Conservation (phyloP, 2,797 vertebrate species). For the Brotula barbata region DNA sequence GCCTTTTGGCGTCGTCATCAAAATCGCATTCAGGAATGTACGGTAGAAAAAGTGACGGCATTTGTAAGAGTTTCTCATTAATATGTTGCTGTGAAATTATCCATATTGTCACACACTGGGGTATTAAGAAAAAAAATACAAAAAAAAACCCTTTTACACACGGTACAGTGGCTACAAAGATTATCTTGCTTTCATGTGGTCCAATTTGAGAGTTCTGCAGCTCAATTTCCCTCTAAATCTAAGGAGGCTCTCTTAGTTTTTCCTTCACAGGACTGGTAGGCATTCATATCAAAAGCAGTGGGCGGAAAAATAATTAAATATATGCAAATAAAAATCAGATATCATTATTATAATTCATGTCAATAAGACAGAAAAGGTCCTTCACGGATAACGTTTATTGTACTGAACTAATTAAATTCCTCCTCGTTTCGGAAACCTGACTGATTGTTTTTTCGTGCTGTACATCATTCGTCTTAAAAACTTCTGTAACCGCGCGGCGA, state of each 20-base stretch:
- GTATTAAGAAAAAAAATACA: conserved; percentile 35
- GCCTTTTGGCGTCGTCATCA: conserved; percentile 30
- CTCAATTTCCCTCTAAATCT: conserved; percentile 33
- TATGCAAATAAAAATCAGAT: conserved; percentile 16
- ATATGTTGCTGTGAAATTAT: conserved; percentile 32
- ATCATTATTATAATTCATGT: conserved; percentile 23
- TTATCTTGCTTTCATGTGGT: conserved; percentile 49
- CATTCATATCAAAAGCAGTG: conserved; percentile 28
- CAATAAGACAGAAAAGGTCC: conserved; percentile 1
- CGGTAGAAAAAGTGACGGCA: conserved; percentile 18
- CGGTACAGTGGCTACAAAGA: conserved; percentile 41
- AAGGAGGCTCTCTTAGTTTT: neutral
- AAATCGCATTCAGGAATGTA: conserved; percentile 44
- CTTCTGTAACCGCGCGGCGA: too few species aligned
- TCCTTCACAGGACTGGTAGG: conserved; percentile 9
- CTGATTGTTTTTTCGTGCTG: neutral
- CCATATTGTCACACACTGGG: conserved; percentile 12
- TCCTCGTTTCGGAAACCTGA: neutral
- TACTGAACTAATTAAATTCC: conserved; percentile 10
- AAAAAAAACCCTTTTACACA: conserved; percentile 23
- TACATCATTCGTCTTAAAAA: neutral
- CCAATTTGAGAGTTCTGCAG: conserved; percentile 40
- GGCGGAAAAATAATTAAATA: conserved; percentile 20
- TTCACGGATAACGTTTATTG: conserved; percentile 16
- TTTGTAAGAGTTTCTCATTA: conserved; percentile 33